Evolutionary conservation across 2,113 vertebrate genomes (phyloP).

Genomic region (Nibea coibor): DNA sequence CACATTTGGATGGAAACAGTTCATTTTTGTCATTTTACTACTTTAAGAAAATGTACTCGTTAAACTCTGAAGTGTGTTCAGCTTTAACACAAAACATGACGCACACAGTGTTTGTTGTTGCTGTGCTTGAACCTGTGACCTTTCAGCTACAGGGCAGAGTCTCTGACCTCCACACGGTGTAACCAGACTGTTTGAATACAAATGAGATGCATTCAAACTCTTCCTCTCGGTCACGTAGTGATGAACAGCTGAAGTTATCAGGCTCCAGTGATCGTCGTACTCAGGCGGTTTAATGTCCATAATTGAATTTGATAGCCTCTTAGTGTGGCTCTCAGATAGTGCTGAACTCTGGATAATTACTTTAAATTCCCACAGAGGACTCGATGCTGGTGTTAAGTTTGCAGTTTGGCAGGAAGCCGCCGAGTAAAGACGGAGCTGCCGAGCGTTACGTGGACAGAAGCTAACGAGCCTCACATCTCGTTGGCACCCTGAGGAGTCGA

Average conservation of each 20-base stretch:
- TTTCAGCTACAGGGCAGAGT: not conserved
- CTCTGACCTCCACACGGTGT: not conserved
- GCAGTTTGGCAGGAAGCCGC: constrained; percentile 23
- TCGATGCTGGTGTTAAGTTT: constrained; percentile 1
- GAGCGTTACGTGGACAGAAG: constrained; percentile 15
- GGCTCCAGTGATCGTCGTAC: not conserved
- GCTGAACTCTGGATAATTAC: not conserved
- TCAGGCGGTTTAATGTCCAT: not conserved
- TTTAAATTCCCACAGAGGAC: constrained; percentile 16
- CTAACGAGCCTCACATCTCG: not conserved
- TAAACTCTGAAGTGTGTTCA: not conserved
- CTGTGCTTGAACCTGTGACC: not conserved
- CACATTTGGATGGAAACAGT: no score
- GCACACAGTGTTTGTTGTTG: not conserved
- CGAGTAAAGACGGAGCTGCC: not conserved
- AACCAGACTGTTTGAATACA: not conserved
- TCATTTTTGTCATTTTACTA: no score
- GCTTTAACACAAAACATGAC: not conserved
- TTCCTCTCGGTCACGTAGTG: not conserved
- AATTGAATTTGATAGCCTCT: constrained; percentile 18
- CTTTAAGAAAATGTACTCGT: no score
- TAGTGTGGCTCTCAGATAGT: not conserved
- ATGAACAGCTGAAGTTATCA: not conserved
- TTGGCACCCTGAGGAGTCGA: not conserved
- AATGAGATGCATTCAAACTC: not conserved